Conservation (phyloP, 2,888 invertebrate genomes). For the Chrysomela aeneicollis region DNA sequence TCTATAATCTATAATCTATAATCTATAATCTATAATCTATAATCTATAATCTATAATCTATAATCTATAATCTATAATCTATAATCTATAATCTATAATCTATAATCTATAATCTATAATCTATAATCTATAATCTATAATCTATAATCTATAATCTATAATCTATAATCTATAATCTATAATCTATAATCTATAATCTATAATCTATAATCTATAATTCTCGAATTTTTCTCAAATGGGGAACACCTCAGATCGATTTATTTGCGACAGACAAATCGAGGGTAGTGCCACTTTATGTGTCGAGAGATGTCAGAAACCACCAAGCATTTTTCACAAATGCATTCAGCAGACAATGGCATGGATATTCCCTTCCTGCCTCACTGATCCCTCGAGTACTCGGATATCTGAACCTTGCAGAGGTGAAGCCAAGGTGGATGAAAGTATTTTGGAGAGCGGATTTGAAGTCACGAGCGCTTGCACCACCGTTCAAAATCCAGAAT, state of each 20-base stretch:
- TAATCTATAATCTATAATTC: too few species aligned
- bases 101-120: too few species aligned
- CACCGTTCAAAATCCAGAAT: slow-evolving; percentile 32
- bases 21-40: too few species aligned
- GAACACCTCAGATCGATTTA: slow-evolving; percentile 36
- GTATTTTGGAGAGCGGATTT: slow-evolving; percentile 51
- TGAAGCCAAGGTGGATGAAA: slow-evolving; percentile 40
- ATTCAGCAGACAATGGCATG: slow-evolving; percentile 35
- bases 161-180: too few species aligned
- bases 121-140: too few species aligned
- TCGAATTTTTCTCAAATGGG: slow-evolving; percentile 38
- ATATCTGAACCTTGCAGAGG: slow-evolving; percentile 40
- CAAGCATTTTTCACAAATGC: slow-evolving; percentile 34
- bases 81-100: too few species aligned
- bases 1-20: too few species aligned
- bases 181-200: too few species aligned
- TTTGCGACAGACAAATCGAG: slow-evolving; percentile 34
- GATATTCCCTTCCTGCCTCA: too few species aligned
- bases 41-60: too few species aligned
- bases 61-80: too few species aligned
- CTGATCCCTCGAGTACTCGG: slow-evolving; percentile 31
- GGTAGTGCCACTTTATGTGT: slow-evolving; percentile 34
- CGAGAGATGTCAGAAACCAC: slow-evolving; percentile 26
- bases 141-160: too few species aligned
- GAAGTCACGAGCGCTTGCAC: slow-evolving; percentile 45